phyloP scores from a whole-genome alignment of 1,140 invertebrate species.

The Drosophila rhopaloa region DNA sequence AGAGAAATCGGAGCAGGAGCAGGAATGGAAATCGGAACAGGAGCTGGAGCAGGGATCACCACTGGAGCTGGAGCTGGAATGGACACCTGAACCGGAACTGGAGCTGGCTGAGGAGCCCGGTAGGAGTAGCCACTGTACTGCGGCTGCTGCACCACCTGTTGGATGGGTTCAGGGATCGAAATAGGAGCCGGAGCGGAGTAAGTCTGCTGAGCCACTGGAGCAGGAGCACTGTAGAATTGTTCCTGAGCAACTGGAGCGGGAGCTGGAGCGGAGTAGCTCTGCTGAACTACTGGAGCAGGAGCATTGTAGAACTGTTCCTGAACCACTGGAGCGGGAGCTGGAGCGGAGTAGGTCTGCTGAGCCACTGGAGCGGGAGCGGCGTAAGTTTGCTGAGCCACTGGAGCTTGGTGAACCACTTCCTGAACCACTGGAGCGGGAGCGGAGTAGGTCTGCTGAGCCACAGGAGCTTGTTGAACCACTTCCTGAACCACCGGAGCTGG shows the following conservation, averaged over 20 bases:
- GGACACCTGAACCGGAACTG: not conserved
- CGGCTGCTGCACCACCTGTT: constrained; percentile 21
- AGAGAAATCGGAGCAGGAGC: not conserved
- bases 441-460: constrained; percentile 21
- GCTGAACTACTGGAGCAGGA: constrained; percentile 17
- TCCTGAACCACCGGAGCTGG: constrained; percentile 19
- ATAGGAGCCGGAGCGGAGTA: constrained; percentile 17
- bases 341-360: constrained; percentile 20
- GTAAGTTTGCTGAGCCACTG: constrained; percentile 31
- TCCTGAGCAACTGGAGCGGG: constrained; percentile 43
- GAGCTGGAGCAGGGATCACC: not conserved
- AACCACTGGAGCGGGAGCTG: constrained; percentile 31
- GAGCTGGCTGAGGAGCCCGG: constrained; percentile 26
- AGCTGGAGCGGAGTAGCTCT: constrained; percentile 20
- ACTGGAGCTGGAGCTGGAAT: constrained; percentile 17
- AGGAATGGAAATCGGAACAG: constrained; percentile 1
- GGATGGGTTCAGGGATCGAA: constrained; percentile 31
- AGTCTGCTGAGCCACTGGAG: constrained; percentile 28
- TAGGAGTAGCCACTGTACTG: constrained; percentile 50
- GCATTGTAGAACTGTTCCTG: constrained; percentile 20
- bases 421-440: constrained; percentile 36
- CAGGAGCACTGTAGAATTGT: constrained; percentile 19
- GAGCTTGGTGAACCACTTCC: constrained; percentile 22
- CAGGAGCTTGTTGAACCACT: constrained; percentile 17
- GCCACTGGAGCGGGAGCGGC: constrained; percentile 22